phyloP scores from a whole-genome alignment of 2,888 invertebrate species.

The Urechis unicinctus region DNA sequence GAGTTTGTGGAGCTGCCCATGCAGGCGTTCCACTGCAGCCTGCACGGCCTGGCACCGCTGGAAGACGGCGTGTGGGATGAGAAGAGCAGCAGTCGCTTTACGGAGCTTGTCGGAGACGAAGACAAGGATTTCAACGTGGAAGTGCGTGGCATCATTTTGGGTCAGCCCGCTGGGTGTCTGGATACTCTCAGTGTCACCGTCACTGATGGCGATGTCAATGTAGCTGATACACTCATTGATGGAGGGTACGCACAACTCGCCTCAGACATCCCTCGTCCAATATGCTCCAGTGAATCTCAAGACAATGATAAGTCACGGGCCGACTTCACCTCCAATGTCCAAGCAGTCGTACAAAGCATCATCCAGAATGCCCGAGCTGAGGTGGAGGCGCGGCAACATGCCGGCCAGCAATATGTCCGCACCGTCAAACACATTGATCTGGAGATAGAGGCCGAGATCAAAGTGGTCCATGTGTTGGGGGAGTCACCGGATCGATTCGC shows the following conservation, averaged over 20 bases:
- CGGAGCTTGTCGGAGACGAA: not conserved
- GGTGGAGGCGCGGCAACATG: no score
- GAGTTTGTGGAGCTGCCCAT: not conserved
- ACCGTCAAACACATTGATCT: no score
- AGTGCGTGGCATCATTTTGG: not conserved
- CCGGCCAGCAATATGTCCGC: no score
- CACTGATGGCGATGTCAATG: not conserved
- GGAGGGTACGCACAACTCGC: not conserved
- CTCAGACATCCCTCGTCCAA: no score
- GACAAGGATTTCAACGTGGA: not conserved
- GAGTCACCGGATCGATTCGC: no score
- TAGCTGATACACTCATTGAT: not conserved
- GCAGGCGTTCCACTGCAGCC: not conserved
- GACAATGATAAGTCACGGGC: no score
- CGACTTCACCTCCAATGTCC: not conserved
- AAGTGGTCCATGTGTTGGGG: no score
- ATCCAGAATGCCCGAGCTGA: not conserved
- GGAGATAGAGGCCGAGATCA: no score
- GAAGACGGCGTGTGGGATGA: not conserved
- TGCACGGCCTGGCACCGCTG: not conserved
- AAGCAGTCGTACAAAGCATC: not conserved
- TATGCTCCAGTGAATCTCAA: no score
- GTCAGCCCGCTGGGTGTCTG: no score
- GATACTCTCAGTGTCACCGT: no score
- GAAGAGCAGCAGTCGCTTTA: not conserved